Evolutionary conservation across 30 jellyfish, hydroid and myxozoan genomes (phyloP).

Genomic region (Pseudorhiza aurosa): DNA sequence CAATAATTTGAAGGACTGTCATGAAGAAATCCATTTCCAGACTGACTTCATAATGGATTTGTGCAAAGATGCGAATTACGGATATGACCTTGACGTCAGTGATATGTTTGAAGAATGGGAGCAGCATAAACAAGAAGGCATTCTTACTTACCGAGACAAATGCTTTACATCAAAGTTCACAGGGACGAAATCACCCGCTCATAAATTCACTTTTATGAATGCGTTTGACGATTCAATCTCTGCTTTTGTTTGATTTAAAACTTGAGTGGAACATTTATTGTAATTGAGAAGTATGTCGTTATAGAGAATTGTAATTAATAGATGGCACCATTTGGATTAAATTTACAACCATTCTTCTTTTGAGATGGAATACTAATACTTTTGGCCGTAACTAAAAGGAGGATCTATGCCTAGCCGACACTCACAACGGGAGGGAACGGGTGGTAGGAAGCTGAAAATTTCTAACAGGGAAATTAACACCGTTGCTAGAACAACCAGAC

Average conservation of each 20-base stretch:
- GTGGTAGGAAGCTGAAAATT: no score
- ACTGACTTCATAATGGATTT: constrained; percentile 53
- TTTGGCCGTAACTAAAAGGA: no score
- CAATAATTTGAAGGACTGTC: constrained; percentile 26
- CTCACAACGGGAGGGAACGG: no score
- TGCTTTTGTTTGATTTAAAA: constrained; percentile 1
- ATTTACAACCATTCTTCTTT: no score
- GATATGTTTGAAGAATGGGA: constrained; percentile 43
- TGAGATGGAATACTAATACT: no score
- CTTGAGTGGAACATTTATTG: no score
- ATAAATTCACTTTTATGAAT: constrained; percentile 29
- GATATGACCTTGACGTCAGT: constrained; percentile 41
- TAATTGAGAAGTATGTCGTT: no score
- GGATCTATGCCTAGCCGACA: no score
- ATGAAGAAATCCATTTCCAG: constrained; percentile 60
- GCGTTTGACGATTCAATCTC: constrained; percentile 63
- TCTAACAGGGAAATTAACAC: no score
- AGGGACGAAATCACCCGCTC: constrained; percentile 54
- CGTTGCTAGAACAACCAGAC: no score
- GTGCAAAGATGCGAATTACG: constrained; percentile 23
- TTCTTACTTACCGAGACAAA: constrained; percentile 58
- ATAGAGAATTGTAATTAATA: no score
- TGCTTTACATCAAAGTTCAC: constrained; percentile 43
- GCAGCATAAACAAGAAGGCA: constrained; percentile 35
- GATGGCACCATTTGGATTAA: no score